These are phyloP conservation scores for Peromyscus californicus DNA, from an alignment of 2,113 vertebrate species.

Conservation along the genomic window DNA sequence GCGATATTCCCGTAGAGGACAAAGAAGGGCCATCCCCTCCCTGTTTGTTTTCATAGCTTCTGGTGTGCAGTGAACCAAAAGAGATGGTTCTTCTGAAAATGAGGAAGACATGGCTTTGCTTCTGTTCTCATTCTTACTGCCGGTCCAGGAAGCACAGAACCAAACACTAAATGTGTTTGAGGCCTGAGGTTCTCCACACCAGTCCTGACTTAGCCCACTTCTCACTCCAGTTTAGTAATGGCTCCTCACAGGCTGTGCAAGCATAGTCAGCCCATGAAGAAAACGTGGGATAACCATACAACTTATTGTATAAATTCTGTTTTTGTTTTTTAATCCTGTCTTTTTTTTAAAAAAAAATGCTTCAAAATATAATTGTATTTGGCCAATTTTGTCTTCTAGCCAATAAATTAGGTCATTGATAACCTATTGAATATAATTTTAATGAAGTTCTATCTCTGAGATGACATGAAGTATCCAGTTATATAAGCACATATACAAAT, in stretches of 20 bases:
- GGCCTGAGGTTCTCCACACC: too few relatives aligned
- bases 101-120: accelerated
- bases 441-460: neutral
- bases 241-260: neutral
- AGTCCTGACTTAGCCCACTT: neutral
- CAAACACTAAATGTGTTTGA: neutral
- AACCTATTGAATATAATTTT: neutral
- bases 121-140: too few relatives aligned
- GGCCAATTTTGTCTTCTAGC: neutral
- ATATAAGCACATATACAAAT: neutral
- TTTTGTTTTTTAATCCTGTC: neutral
- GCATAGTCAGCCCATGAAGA: accelerated
- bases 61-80: neutral
- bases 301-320: neutral
- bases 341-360: neutral
- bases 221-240: neutral
- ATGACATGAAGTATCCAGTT: neutral
- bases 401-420: neutral
- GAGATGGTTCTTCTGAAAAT: neutral
- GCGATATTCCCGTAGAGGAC: neutral
- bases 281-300: neutral
- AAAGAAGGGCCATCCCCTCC: neutral
- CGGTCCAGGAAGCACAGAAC: accelerated
- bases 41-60: neutral
- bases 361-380: neutral